Evolutionary conservation across 2,888 invertebrate species (phyloP).

Genomic region (Cyaniris semiargus): DNA sequence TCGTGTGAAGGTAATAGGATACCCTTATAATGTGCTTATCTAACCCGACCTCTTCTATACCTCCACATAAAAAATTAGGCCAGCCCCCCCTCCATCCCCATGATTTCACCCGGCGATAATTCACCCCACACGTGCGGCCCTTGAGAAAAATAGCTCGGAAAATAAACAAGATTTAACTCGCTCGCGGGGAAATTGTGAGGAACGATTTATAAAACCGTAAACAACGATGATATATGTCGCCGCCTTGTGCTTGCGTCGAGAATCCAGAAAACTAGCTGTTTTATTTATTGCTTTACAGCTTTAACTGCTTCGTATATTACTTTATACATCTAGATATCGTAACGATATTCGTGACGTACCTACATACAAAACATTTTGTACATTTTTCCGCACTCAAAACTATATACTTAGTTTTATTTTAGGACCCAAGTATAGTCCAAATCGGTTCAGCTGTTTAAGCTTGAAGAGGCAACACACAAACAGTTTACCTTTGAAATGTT

Average conservation of each 20-base stretch:
- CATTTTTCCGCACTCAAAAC: no score
- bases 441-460: no score
- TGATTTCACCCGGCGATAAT: slow-evolving; percentile 54
- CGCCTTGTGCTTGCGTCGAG: slow-evolving; percentile 7
- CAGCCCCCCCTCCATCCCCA: slow-evolving; percentile 52
- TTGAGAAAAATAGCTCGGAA: slow-evolving; percentile 79
- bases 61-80: slow-evolving; percentile 72
- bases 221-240: background rate
- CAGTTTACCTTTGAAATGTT: no score
- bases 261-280: background rate
- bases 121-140: slow-evolving; percentile 64
- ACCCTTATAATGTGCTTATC: slow-evolving; percentile 45
- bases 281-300: background rate
- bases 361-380: no score
- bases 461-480: no score
- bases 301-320: background rate
- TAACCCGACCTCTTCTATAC: slow-evolving; percentile 60
- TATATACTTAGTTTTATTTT: no score
- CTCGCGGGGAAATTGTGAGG: slow-evolving; percentile 45
- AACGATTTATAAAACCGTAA: slow-evolving; percentile 42
- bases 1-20: slow-evolving; percentile 38
- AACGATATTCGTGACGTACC: background rate
- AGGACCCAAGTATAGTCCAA: no score
- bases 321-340: background rate
- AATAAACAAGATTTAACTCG: slow-evolving; percentile 72